Evolutionary conservation across 2,797 vertebrate genomes (phyloP), one percentile per base, ranked within the genome.

Genomic region (Heterohyrax brucei): DNA sequence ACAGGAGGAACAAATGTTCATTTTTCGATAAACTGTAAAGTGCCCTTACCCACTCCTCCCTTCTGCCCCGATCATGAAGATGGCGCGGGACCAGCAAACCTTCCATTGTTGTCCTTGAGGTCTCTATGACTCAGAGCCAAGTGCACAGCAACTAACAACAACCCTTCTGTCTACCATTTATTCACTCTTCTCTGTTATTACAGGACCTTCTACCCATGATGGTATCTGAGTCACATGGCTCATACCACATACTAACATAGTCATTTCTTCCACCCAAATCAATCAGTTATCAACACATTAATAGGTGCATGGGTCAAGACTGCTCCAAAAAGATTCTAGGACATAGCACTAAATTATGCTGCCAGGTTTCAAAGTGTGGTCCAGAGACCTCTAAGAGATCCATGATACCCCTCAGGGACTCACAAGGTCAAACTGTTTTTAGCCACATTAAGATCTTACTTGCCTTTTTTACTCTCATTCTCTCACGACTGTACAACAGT

Each of bases 291-390:
- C n/a, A 33, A 91, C 87, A 68, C 56, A 59, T 77, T 61, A 28
- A 50, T 21, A 79, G 24, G 30, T 81, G 30, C 64, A 6, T 30
- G 22, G 61, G 28, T 70, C 68, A 33, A 95, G 26, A 53, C 30
- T 75, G 50, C 24, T 87, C 70, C 62, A 86, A 96, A 82, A 79
- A 87, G 73, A 84, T 89, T 21, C 53, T 85, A 87, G 53, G 53
- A 86, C 70, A 62, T 0, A 2, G 62, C 39, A 53, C 64, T 72
- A 75, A 50, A 82, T 91, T 62, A 73, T 4, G 83, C 46, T 68
- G 87, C n/a, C 70, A 62, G 24, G 59, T 95, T 77, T 46, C 64
- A 24, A 85, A 85, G 61, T 56, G 9, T 59, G 46, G 79, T 59
- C 22, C 66, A 80, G 59, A 92, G 66, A 88, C 19, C 22, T 7